phyloP scores from a whole-genome alignment of 1,140 invertebrate species.

The Drosophila quadrilineata region DNA sequence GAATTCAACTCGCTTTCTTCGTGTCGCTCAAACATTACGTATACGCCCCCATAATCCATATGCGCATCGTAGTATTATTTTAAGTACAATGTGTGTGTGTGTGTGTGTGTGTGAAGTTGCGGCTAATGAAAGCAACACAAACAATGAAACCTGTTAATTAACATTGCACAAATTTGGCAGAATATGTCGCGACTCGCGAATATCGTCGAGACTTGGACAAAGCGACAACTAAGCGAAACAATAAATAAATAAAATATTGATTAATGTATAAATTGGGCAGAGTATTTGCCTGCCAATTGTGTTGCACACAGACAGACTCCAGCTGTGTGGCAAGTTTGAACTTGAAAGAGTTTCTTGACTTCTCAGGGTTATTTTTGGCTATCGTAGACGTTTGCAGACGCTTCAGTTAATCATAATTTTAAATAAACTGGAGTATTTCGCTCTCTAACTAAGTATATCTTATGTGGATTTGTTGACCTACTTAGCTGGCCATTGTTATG shows the following conservation, averaged over 20 bases:
- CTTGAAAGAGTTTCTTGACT: conserved; percentile 71
- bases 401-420: too few species aligned
- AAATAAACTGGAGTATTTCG: too few species aligned
- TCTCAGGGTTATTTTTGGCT: too few species aligned
- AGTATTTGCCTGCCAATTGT: conserved; percentile 33
- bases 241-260: conserved; percentile 49
- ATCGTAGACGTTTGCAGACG: too few species aligned
- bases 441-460: too few species aligned
- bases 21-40: conserved; percentile 41
- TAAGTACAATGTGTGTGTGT: background rate
- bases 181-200: conserved; percentile 54
- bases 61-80: conserved; percentile 2
- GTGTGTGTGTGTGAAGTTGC: conserved; percentile 1
- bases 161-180: conserved; percentile 69
- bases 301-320: background rate
- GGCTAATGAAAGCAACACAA: conserved; percentile 24
- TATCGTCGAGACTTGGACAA: background rate
- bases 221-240: conserved; percentile 8
- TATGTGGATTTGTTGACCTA: conserved; percentile 69
- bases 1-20: conserved; percentile 44
- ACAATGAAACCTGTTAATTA: conserved; percentile 75
- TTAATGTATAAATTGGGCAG: conserved; percentile 48
- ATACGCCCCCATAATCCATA: conserved; percentile 57
- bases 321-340: conserved; percentile 41
- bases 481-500: conserved; percentile 63